Conservation (phyloP, 2,888 invertebrate species). For the Volucella inflata region DNA sequence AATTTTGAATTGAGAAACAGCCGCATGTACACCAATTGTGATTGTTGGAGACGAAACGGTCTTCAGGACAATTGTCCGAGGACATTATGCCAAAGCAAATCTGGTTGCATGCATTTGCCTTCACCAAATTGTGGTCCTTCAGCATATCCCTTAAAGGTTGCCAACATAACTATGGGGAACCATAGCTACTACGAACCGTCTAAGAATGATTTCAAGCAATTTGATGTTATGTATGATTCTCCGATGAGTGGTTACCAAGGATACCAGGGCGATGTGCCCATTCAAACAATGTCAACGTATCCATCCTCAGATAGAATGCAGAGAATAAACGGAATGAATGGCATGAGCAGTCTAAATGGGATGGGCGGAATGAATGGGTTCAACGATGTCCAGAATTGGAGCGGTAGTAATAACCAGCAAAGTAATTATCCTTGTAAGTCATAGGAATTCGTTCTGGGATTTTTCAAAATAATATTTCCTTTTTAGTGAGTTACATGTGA, state of each 20-base stretch:
- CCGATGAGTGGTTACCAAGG: constrained; percentile 20
- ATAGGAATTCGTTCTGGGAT: background rate
- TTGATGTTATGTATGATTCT: background rate
- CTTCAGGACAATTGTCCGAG: constrained; percentile 86
- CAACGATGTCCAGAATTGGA: background rate
- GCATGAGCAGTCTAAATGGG: background rate
- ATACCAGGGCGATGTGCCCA: constrained; percentile 17
- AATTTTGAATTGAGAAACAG: constrained; percentile 80
- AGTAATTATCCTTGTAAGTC: constrained; percentile 28
- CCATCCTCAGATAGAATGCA: background rate
- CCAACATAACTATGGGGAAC: constrained; percentile 80
- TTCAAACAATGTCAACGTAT: constrained; percentile 2
- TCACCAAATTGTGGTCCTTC: constrained; percentile 84
- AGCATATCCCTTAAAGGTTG: constrained; percentile 79
- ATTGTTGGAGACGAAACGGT: constrained; percentile 86
- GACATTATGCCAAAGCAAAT: constrained; percentile 84
- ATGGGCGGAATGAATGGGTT: too few species aligned
- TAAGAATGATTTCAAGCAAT: background rate
- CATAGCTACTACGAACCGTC: background rate
- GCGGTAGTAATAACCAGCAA: constrained; percentile 5
- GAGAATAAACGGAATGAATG: background rate
- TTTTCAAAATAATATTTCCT: background rate
- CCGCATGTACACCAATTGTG: constrained; percentile 85
- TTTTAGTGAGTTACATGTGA: background rate
- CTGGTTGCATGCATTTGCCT: constrained; percentile 84